A percentile compares a stretch with the other conserved stretches of the same genome.
Evolutionary conservation across 2,797 vertebrate genomes (phyloP).

Genomic region (Rhabdomys pumilio): DNA sequence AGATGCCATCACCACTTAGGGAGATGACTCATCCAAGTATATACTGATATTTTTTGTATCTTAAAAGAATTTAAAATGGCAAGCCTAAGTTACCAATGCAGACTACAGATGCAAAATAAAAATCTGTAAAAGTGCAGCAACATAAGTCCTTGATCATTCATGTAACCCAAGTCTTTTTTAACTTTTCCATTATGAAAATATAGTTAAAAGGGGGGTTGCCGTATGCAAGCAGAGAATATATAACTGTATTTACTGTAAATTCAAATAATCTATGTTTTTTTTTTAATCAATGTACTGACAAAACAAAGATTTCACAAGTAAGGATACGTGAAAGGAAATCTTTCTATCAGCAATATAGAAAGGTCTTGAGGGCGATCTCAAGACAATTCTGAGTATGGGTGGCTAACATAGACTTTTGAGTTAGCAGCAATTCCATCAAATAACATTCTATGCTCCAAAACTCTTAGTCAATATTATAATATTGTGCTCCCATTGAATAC

Average conservation of each 20-base stretch:
- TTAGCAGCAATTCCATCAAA: background rate
- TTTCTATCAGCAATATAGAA: background rate
- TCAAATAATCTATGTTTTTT: background rate
- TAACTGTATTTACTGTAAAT: background rate
- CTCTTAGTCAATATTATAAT: background rate
- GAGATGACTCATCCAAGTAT: background rate
- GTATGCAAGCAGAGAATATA: background rate
- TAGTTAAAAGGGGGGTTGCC: background rate
- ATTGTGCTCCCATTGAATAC: background rate
- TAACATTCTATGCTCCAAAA: background rate
- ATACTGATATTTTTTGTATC: background rate
- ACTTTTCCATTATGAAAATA: background rate
- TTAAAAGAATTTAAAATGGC: background rate
- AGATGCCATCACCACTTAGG: background rate
- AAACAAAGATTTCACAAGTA: background rate
- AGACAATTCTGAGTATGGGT: background rate
- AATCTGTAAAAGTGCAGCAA: background rate
- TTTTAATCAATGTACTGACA: background rate
- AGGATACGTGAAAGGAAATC: background rate
- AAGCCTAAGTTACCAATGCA: background rate
- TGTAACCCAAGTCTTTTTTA: background rate
- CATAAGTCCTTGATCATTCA: background rate
- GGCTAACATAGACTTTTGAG: background rate
- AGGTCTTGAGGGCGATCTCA: background rate
- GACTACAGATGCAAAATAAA: background rate